Conservation (phyloP, 2,113 vertebrate genomes). For the Lutjanus erythropterus region DNA sequence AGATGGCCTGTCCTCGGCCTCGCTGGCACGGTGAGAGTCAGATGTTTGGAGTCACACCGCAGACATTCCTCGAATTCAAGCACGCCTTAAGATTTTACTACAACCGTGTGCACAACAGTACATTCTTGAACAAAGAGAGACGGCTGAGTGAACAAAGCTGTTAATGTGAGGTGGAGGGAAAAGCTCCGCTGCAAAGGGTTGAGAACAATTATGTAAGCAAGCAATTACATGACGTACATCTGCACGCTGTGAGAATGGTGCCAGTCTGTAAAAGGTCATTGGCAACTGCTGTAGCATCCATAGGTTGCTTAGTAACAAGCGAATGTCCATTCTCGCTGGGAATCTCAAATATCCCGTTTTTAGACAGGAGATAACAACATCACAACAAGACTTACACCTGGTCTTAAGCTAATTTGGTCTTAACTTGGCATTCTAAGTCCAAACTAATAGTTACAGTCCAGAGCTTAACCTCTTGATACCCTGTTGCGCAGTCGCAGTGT, state of each 20-base stretch:
- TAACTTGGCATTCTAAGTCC: no score
- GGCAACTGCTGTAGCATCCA: background rate
- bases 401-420: no score
- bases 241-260: background rate
- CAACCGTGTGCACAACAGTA: background rate
- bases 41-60: slow-evolving; percentile 59
- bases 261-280: background rate
- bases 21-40: slow-evolving; percentile 43
- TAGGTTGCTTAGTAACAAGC: slow-evolving; percentile 29
- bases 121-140: background rate
- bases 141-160: slow-evolving; percentile 2
- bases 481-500: no score
- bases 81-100: slow-evolving; percentile 6
- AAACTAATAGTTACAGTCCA: no score
- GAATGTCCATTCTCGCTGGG: background rate
- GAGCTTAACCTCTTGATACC: no score
- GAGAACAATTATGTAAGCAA: background rate
- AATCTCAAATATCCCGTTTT: background rate
- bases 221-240: background rate
- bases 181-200: background rate
- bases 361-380: background rate
- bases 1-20: background rate
- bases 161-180: background rate
- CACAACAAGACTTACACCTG: no score
- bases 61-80: slow-evolving; percentile 72